A percentile compares a stretch with the other conserved stretches of the same genome.
Evolutionary conservation across 2,113 vertebrate species (phyloP).

Genomic region (Sapayoa aenigma): DNA sequence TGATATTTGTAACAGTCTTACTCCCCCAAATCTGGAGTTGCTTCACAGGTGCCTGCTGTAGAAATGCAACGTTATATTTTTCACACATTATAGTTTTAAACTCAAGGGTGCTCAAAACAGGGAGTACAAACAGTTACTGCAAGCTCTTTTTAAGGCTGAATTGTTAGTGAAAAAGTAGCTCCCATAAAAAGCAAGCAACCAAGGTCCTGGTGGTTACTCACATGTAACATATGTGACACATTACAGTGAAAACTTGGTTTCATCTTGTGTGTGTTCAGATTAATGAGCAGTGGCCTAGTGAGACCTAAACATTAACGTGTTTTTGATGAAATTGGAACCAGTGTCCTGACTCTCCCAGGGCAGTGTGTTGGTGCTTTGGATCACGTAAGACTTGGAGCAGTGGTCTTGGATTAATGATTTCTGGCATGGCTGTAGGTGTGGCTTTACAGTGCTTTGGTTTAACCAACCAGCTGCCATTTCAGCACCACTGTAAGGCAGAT

Average conservation of each 20-base stretch:
- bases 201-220: not conserved
- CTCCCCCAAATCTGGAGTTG: not conserved
- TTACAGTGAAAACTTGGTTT: not conserved
- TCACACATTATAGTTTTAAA: not conserved
- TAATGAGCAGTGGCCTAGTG: not conserved
- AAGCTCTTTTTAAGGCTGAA: not conserved
- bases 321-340: not conserved
- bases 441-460: not conserved
- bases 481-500: not conserved
- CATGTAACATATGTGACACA: not conserved
- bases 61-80: not conserved
- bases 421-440: not conserved
- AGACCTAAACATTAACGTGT: not conserved
- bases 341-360: not conserved
- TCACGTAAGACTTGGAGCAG: not conserved
- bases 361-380: not conserved
- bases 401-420: not conserved
- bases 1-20: not conserved
- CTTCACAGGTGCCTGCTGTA: not conserved
- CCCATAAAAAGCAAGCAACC: not conserved
- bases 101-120: not conserved
- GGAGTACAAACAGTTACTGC: not conserved
- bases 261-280: not conserved
- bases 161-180: not conserved
- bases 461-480: not conserved